A percentile compares a stretch with the other conserved stretches of the same genome.
These are phyloP conservation scores for Drosophila malerkotliana DNA, from an alignment of 1,140 invertebrate species.

Conservation along the genomic window DNA sequence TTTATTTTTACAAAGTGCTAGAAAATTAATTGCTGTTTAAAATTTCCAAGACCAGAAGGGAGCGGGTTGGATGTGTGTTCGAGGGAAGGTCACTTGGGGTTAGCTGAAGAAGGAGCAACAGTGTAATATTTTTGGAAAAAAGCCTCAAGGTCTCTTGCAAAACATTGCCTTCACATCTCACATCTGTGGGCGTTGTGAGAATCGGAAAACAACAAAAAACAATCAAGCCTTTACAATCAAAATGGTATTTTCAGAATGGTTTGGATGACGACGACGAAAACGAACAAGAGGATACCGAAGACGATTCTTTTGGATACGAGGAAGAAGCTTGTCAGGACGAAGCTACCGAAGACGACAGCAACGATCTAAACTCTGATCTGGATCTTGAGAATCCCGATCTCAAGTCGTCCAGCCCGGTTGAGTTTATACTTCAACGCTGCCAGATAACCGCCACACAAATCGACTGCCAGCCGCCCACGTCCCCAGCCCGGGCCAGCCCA, in stretches of 20 bases:
- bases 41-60: not conserved
- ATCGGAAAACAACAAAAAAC: not conserved
- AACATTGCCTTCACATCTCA: slow-evolving; percentile 24
- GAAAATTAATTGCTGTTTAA: slow-evolving; percentile 1
- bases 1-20: slow-evolving; percentile 44
- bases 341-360: slow-evolving; percentile 80
- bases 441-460: slow-evolving; percentile 60
- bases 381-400: slow-evolving; percentile 55
- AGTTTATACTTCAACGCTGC: slow-evolving; percentile 55
- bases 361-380: slow-evolving; percentile 75
- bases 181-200: slow-evolving; percentile 25
- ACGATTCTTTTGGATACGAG: slow-evolving; percentile 74
- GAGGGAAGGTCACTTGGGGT: slow-evolving; percentile 62
- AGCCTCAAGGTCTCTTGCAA: slow-evolving; percentile 18
- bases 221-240: not conserved
- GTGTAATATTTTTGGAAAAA: slow-evolving; percentile 1
- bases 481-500: not conserved
- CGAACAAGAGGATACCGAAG: slow-evolving; percentile 67
- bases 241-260: slow-evolving; percentile 54
- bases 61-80: not conserved
- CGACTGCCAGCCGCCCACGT: slow-evolving; percentile 25
- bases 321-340: slow-evolving; percentile 50
- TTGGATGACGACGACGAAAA: slow-evolving; percentile 67
- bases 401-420: slow-evolving; percentile 33
- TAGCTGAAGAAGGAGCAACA: slow-evolving; percentile 28